Base-by-base conservation (phyloP, 2,113 vertebrate species). In the Myrmecophaga tridactyla region DNA sequence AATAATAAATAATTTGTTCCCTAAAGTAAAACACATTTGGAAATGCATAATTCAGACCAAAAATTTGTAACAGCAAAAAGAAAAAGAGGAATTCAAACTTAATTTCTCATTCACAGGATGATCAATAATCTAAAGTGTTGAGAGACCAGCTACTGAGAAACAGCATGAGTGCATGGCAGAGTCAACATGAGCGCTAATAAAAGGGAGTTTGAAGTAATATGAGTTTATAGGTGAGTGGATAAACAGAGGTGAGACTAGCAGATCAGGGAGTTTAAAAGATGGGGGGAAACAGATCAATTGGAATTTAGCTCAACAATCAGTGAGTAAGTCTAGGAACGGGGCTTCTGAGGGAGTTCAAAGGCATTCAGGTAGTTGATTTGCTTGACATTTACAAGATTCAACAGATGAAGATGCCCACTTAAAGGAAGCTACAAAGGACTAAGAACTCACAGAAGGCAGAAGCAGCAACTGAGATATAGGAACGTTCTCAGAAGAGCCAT, bases 261-360 rank as follows among this genome's bases (percentile, higher is more conserved):
- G 60, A 91, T 29, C 12, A 87, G 29, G 51, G 18, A 41, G 56
- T 62, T 84, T 80, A 51, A 90, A 93, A 92, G 58, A 41, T n/a
- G 29, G 13, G 20, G 14, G 56, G 89, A 95, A 88, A 94, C 63
- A 95, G 67, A 97, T 97, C 94, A 95, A 97, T 96, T 36, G 12
- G 92, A 93, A 76, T 62, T 85, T 65, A 93, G 48, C 6, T 86
- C 92, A 90, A 85, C 36, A 95, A 94, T 88, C 80, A 94, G 78
- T 29, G 39, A 86, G 39, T 84, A 87, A 65, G 13, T 48, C 25
- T 34, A 48, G 46, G n/a, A 83, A 94, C 77, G 31, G n/a, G 76
- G 77, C 14, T 88, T 94, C 51, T 92, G 39, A 63, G 11, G 41
- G 86, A 83, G 75, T 95, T 88, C 92, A 96, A 94, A 90, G 29